Evolutionary conservation across 2,113 vertebrate species (phyloP).

Genomic region (Bagarius yarrelli): DNA sequence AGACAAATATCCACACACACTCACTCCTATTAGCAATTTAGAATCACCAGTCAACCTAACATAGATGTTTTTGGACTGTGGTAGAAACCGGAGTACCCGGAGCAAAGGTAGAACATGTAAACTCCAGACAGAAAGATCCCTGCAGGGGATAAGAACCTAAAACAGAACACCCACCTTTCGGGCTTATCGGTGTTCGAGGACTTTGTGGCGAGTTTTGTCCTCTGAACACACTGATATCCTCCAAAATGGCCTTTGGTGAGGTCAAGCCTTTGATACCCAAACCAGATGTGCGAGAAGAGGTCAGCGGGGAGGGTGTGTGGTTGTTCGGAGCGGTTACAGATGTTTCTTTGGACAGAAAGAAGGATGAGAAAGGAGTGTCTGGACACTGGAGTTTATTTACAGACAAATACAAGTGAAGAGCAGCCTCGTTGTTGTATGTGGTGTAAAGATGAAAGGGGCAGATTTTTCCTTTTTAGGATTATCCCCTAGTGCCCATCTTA

Average conservation of each 20-base stretch:
- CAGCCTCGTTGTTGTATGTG: not conserved
- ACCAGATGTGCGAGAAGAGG: conserved; percentile 39
- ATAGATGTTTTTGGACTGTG: too few relatives aligned
- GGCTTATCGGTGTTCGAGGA: conserved; percentile 44
- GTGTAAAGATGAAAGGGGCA: not conserved
- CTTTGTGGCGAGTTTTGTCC: conserved; percentile 44
- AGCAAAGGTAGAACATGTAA: too few relatives aligned
- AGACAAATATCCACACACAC: too few relatives aligned
- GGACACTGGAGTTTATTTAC: not conserved
- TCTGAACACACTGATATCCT: conserved; percentile 33
- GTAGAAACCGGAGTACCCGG: too few relatives aligned
- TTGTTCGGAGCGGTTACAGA: conserved; percentile 34
- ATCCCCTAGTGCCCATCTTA: not conserved
- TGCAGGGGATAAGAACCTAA: too few relatives aligned
- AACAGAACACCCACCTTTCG: conserved; percentile 33
- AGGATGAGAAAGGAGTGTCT: not conserved
- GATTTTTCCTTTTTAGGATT: not conserved
- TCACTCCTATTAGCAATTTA: too few relatives aligned
- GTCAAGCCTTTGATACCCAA: conserved; percentile 45
- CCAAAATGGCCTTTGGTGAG: conserved; percentile 4
- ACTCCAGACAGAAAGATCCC: too few relatives aligned
- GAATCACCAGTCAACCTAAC: too few relatives aligned
- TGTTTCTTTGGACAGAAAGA: conserved; percentile 57
- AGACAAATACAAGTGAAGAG: not conserved
- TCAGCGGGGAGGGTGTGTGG: not conserved